Base-by-base conservation (phyloP, 1,140 invertebrate species). In the Hyles vespertilio region DNA sequence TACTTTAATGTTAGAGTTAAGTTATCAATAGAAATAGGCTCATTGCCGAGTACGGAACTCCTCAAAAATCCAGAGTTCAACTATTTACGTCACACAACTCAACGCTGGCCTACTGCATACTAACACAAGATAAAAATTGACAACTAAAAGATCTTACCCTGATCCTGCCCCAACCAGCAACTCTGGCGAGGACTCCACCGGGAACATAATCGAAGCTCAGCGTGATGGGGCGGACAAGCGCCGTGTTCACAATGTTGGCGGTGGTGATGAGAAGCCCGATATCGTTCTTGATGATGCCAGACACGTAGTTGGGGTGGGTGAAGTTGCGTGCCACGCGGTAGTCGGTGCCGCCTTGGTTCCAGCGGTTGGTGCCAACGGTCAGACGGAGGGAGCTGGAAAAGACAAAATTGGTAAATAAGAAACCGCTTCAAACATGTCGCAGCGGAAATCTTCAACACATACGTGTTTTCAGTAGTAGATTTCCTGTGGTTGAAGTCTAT, bases 161-260 rank as follows among this genome's bases (percentile, higher is more conserved):
- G 4, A 69, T 72, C 22, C 72, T 69, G 8, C 79, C 79, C 74
- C 74, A 81, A 32, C 79, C 79, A 22, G 67, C 70, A 5, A 75
- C 75, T 5, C 61, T 69, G 7, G 63, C 56, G 0, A 43, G 12
- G 0, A 77, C 66, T 1, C 74, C 77, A 9, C 47, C 58, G 5
- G 56, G 65, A 3, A 74, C 51, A 12, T 58, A 63, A 5, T 69
- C 55, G 51, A 62, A 77, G 47, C 32, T 71, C 5, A 82, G 32
- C 3, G 57, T 32, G 1, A 79, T 50, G 0, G 45, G 5, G 2
- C 34, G 32, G 0, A 79, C 70, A 3, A 34, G 22, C 47, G 47
- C 53, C 10, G 55, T 51, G 7, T 67, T 22, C 0, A 47, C 61
- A 1, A 80, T 56, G 9, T 77, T 58, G 0, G 50, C 3, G 11